phyloP scores from a whole-genome alignment of 2,888 invertebrate species.

The Cyclophora punctaria region DNA sequence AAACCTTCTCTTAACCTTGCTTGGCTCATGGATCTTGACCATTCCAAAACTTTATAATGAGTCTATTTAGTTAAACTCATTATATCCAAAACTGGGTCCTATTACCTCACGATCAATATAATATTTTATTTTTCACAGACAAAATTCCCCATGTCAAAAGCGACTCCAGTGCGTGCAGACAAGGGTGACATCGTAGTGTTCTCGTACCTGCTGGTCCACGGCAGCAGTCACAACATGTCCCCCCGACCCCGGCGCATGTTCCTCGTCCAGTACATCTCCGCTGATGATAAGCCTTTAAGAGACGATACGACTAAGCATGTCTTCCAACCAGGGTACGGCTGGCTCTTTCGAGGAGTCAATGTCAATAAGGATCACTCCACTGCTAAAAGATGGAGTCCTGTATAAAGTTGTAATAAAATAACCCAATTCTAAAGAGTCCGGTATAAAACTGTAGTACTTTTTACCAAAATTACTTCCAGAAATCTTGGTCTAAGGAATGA shows the following conservation, averaged over 20 bases:
- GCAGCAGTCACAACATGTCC: constrained; percentile 70
- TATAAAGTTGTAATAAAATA: not conserved
- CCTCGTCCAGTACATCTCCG: constrained; percentile 65
- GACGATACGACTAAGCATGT: constrained; percentile 43
- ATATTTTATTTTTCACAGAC: too few species aligned
- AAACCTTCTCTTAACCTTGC: too few species aligned
- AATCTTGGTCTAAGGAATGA: too few species aligned
- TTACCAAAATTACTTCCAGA: too few species aligned
- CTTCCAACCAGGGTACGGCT: constrained; percentile 66
- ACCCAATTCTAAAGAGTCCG: too few species aligned
- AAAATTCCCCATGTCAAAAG: constrained; percentile 62
- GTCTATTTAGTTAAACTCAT: too few species aligned
- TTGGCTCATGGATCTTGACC: too few species aligned
- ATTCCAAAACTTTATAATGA: too few species aligned
- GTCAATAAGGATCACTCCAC: not conserved
- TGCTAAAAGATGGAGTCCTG: not conserved
- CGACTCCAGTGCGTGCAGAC: constrained; percentile 64
- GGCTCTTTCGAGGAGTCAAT: constrained; percentile 62
- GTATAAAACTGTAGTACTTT: too few species aligned
- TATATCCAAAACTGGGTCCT: too few species aligned
- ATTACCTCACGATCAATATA: too few species aligned
- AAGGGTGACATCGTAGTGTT: constrained; percentile 74
- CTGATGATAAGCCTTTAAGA: constrained; percentile 57
- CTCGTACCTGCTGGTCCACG: constrained; percentile 74
- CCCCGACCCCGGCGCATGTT: constrained; percentile 67